Evolutionary conservation across 2,888 invertebrate species (phyloP).

Genomic region (Sabellastarte sp.): DNA sequence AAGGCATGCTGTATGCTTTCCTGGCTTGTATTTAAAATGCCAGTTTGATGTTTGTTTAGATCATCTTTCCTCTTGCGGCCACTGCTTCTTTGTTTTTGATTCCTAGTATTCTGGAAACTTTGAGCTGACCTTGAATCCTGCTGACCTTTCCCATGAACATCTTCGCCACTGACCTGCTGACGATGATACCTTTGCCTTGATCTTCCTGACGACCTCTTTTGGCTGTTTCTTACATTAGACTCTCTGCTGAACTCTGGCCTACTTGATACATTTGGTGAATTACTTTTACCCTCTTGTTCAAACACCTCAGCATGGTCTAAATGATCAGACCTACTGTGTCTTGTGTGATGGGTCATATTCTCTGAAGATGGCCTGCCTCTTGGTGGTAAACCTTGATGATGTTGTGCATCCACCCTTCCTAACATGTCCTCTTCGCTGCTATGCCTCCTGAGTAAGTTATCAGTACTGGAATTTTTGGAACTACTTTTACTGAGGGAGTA

Average conservation of each 20-base stretch:
- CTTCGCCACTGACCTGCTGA: too few relatives aligned
- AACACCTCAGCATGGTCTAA: not conserved
- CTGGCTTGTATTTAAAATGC: too few relatives aligned
- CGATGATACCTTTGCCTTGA: too few relatives aligned
- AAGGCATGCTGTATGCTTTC: not conserved
- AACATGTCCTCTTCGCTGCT: not conserved
- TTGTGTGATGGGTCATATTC: too few relatives aligned
- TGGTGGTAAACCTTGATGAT: not conserved
- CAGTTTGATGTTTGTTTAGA: too few relatives aligned
- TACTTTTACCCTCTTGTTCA: not conserved
- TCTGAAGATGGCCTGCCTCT: not conserved
- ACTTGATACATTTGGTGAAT: too few relatives aligned
- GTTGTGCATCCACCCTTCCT: not conserved
- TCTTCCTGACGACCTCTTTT: not conserved
- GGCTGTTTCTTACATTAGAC: not conserved
- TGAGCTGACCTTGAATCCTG: not conserved
- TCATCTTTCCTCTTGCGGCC: not conserved
- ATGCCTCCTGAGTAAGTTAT: not conserved
- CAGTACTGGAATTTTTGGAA: not conserved
- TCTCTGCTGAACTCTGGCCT: not conserved
- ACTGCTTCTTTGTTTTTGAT: not conserved
- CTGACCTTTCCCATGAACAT: too few relatives aligned
- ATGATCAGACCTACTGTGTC: too few relatives aligned
- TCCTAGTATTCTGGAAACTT: not conserved
- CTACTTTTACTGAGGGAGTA: not conserved